A percentile compares a stretch with the other conserved stretches of the same genome.
Evolutionary conservation across 2,888 invertebrate genomes (phyloP).

Genomic region (Artemia sinica): DNA sequence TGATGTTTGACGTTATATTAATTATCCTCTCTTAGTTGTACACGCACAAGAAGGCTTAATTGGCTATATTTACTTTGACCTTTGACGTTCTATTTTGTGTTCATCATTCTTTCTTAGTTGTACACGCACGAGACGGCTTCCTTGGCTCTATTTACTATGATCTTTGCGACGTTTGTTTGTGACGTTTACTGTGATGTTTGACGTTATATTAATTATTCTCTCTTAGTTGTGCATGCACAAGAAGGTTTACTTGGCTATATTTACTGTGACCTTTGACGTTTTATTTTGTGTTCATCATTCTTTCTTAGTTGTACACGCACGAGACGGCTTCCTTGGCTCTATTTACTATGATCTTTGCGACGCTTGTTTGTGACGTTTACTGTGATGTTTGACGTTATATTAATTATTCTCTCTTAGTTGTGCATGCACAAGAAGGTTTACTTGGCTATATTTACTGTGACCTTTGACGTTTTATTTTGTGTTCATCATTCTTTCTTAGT

Average conservation of each 20-base stretch:
- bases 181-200: too few species aligned
- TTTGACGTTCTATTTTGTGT: conserved; percentile 36
- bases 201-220: conserved; percentile 20
- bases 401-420: not conserved
- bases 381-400: not conserved
- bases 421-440: not conserved
- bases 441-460: not conserved
- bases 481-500: conserved; percentile 37
- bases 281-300: not conserved
- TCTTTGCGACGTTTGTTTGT: not conserved
- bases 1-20: not conserved
- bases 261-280: conserved; percentile 73
- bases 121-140: not conserved
- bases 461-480: not conserved
- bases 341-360: not conserved
- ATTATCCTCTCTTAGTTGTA: conserved; percentile 40
- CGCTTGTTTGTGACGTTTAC: not conserved
- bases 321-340: not conserved
- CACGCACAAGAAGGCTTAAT: conserved; percentile 61
- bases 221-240: conserved; percentile 52
- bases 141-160: not conserved
- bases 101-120: not conserved
- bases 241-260: conserved; percentile 76
- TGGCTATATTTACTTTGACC: conserved; percentile 92
- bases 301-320: not conserved